Conservation (phyloP, 2,113 vertebrate species). For the Gobius niger region DNA sequence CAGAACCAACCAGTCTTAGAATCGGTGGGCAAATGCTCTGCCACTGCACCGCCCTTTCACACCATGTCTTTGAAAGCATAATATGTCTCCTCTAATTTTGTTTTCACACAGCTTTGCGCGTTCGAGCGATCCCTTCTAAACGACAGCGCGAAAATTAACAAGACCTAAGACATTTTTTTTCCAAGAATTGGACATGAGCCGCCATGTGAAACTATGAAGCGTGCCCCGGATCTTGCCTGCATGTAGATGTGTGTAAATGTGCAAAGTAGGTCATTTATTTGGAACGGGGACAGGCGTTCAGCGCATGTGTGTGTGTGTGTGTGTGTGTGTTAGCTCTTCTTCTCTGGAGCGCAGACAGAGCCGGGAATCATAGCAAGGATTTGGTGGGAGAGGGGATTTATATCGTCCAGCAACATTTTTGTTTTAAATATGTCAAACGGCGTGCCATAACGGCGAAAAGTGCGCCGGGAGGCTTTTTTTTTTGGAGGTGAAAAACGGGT, state of each 20-base stretch:
- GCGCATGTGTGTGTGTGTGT: slow-evolving; percentile 20
- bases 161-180: slow-evolving; percentile 51
- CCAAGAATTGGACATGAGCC: slow-evolving; percentile 58
- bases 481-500: slow-evolving; percentile 56
- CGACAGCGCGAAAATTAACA: slow-evolving; percentile 27
- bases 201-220: slow-evolving; percentile 33
- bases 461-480: background rate
- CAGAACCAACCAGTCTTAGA: too few relatives aligned
- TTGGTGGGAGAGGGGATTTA: slow-evolving; percentile 55
- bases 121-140: slow-evolving; percentile 27
- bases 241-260: slow-evolving; percentile 74
- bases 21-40: too few relatives aligned
- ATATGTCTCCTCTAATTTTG: background rate
- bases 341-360: slow-evolving; percentile 63
- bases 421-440: slow-evolving; percentile 35
- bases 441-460: slow-evolving; percentile 24
- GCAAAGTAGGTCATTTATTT: slow-evolving; percentile 80
- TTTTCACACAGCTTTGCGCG: slow-evolving; percentile 18
- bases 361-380: slow-evolving; percentile 54
- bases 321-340: background rate
- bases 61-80: background rate
- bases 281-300: slow-evolving; percentile 67
- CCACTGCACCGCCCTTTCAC: too few relatives aligned
- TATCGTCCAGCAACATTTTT: slow-evolving; percentile 35
- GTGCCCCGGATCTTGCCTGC: slow-evolving; percentile 38